These are phyloP conservation scores for Stenoptilia bipunctidactyla DNA, from an alignment of 2,888 invertebrate genomes.

Conservation along the genomic window DNA sequence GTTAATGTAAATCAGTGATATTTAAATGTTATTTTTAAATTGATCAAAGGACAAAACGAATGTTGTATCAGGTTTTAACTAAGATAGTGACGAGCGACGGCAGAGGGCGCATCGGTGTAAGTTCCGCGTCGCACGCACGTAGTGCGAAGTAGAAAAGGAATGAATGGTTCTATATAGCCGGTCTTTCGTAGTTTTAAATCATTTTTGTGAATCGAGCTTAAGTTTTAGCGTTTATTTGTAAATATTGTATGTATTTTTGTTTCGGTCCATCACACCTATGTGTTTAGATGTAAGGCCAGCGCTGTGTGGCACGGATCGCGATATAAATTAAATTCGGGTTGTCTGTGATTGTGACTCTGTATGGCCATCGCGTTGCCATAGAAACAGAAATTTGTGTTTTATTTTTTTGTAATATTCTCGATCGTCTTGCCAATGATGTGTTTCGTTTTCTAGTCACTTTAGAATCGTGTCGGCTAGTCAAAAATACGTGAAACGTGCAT, in stretches of 20 bases:
- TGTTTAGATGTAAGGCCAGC: neutral
- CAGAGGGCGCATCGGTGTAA: too few species aligned
- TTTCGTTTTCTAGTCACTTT: conserved; percentile 65
- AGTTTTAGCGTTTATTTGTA: conserved; percentile 61
- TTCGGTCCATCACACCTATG: conserved; percentile 36
- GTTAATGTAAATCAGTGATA: neutral
- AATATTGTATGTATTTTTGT: conserved; percentile 59
- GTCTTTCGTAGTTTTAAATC: conserved; percentile 43
- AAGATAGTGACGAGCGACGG: too few species aligned
- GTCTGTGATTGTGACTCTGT: neutral
- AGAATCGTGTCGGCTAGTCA: conserved; percentile 66
- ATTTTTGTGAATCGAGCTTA: conserved; percentile 50
- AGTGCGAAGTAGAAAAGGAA: neutral
- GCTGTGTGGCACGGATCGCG: neutral
- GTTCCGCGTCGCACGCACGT: too few species aligned
- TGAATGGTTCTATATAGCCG: neutral
- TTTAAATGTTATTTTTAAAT: too few species aligned
- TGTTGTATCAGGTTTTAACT: too few species aligned
- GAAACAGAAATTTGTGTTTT: too few species aligned
- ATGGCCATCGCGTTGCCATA: neutral
- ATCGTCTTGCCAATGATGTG: conserved; percentile 28
- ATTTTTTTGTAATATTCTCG: conserved; percentile 3
- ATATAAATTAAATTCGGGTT: too few species aligned
- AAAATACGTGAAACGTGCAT: conserved; percentile 20
- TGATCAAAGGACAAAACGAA: too few species aligned